Base-by-base conservation (phyloP, 2,797 vertebrate genomes). In the Myoxocephalus aenaeus region DNA sequence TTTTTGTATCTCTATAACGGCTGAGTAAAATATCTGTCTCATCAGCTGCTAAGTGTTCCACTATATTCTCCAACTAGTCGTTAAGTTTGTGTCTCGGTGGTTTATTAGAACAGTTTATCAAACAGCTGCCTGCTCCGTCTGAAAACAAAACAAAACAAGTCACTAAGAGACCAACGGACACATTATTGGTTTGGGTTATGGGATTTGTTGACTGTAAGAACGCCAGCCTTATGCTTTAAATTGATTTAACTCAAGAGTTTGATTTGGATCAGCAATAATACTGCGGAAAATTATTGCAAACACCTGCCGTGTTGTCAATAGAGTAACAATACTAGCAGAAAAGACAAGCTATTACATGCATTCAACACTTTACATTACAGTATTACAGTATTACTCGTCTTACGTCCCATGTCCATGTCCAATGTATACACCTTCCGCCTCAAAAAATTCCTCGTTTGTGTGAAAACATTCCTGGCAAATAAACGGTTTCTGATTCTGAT, bases 271-370 rank as follows among this genome's bases (percentile, higher is more conserved):
- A 17, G 13, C 13, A 17, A 10, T 5, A 27, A 27, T 10, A 10
- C 18, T 32, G 18, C 17, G 40, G 13, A 44, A 7, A 10, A 44
- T 32, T 63, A 56, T 17, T 25, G 44, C 14, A 25, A 48, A 54
- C 65, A 66, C 73, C 50, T 71, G 40, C 58, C 73, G 73, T 66
- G 79, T 72, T 17, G 54, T 75, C 15, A 73, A 29, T 57, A 57
- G 53, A 77, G 70, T 48, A 70, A 42, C 8, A 72, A 70, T 14
- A 56, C 5, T 2, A 4, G 17, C 53, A 50, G 38, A 71, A 42
- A 3, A 22, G 32, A 44, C 36, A 3, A 73, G 66, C 56, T 59
- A 51, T 46, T 38, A 29, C 51, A 40, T 56, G 12, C 27, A 71
- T 46, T 67, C 51, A 66, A 58, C 56, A 56, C 3, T 50, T 61